phyloP scores from a whole-genome alignment of 2,113 vertebrate species.

The Phycodurus eques region DNA sequence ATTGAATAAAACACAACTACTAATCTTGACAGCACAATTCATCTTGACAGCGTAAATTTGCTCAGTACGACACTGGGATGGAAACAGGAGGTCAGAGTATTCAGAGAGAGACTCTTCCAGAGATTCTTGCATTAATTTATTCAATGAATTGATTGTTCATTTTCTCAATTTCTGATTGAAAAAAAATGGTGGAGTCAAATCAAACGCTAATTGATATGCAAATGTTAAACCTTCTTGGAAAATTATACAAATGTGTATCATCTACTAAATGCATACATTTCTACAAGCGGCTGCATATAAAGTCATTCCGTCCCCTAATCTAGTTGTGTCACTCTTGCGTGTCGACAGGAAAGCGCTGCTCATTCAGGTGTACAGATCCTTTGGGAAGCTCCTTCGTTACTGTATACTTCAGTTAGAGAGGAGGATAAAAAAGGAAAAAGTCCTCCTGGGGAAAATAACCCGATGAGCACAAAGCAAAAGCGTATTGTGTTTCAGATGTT shows the following conservation, averaged over 20 bases:
- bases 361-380: slow-evolving; percentile 25
- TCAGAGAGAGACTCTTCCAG: not conserved
- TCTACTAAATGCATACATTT: slow-evolving; percentile 21
- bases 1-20: too few relatives aligned
- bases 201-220: not conserved
- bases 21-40: not conserved
- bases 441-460: slow-evolving; percentile 38
- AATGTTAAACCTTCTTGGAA: not conserved
- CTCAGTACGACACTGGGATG: not conserved
- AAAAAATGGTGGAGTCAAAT: too few relatives aligned
- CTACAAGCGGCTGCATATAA: slow-evolving; percentile 27
- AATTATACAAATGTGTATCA: slow-evolving; percentile 12
- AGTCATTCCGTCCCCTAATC: slow-evolving; percentile 31
- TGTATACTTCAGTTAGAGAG: slow-evolving; percentile 28
- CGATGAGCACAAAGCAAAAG: slow-evolving; percentile 38
- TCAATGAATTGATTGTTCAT: too few relatives aligned
- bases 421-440: slow-evolving; percentile 1
- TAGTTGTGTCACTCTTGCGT: slow-evolving; percentile 14
- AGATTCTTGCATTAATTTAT: not conserved
- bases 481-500: slow-evolving; percentile 45
- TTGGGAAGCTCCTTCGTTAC: slow-evolving; percentile 16
- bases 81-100: not conserved
- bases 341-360: slow-evolving; percentile 25
- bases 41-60: not conserved
- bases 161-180: too few relatives aligned